phyloP scores from a whole-genome alignment of 2,113 vertebrate species.

The Etia nguti region DNA sequence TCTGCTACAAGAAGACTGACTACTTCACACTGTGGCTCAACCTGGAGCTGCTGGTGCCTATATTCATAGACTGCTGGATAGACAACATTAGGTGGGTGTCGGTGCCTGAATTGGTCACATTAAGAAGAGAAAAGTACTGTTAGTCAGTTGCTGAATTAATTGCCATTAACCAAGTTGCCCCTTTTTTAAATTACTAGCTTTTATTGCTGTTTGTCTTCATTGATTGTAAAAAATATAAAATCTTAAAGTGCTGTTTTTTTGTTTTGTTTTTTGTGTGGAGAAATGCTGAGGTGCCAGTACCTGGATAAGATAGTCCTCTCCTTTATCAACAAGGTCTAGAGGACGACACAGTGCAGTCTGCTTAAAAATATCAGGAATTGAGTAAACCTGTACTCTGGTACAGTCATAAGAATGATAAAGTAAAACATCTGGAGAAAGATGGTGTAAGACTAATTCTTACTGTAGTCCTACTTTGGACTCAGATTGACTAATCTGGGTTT shows the following conservation, averaged over 20 bases:
- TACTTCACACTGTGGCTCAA: constrained; percentile 98
- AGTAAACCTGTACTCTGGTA: background rate
- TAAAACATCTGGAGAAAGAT: background rate
- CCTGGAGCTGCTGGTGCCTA: constrained; percentile 88
- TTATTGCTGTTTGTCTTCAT: background rate
- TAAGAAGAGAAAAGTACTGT: background rate
- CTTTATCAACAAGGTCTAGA: background rate
- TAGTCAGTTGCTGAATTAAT: background rate
- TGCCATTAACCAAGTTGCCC: background rate
- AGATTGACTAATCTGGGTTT: background rate
- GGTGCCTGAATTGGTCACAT: accelerated
- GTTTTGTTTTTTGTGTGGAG: background rate
- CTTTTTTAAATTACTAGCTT: background rate
- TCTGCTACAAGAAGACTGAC: constrained; percentile 93
- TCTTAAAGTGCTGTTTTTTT: background rate
- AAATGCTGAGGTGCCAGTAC: background rate
- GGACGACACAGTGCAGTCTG: background rate
- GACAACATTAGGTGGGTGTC: constrained; percentile 90
- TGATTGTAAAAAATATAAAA: background rate
- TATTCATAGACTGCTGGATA: constrained; percentile 98
- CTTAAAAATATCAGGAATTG: accelerated
- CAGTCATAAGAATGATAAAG: background rate
- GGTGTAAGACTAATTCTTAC: background rate
- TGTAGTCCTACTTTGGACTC: accelerated
- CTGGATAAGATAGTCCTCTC: background rate